phyloP scores from a whole-genome alignment of 2,113 vertebrate genomes.

The Formicarius rufipectus region DNA sequence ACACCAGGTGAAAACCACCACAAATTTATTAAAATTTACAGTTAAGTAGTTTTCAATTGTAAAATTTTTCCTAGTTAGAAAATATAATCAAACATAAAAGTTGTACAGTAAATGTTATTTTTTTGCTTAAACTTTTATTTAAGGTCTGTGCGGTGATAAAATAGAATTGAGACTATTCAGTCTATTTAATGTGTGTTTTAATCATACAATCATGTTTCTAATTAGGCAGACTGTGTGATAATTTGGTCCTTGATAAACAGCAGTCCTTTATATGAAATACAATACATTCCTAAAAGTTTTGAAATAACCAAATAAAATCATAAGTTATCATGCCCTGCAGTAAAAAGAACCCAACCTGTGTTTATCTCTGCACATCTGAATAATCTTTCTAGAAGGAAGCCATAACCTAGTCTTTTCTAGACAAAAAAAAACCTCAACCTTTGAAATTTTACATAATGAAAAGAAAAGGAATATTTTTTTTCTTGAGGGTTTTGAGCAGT shows the following conservation, averaged over 20 bases:
- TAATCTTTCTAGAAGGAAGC: not conserved
- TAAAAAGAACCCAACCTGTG: not conserved
- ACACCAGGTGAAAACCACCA: too few species aligned
- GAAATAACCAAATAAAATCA: not conserved
- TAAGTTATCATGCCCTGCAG: not conserved
- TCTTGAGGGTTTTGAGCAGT: not conserved
- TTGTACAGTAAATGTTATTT: not conserved
- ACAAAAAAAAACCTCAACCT: too few species aligned
- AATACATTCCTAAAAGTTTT: not conserved
- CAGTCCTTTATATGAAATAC: not conserved
- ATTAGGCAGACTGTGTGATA: not conserved
- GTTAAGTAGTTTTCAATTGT: not conserved
- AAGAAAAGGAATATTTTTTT: not conserved
- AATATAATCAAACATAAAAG: not conserved
- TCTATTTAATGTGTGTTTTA: not conserved
- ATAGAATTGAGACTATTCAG: not conserved
- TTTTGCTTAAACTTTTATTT: not conserved
- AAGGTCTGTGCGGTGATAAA: too few species aligned
- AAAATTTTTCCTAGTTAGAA: not conserved
- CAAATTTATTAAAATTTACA: not conserved
- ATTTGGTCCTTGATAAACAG: not conserved
- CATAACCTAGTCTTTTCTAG: not conserved
- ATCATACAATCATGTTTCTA: not conserved
- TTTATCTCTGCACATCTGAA: not conserved
- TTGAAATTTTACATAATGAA: not conserved